Percentiles rank a stretch among this genome's conserved stretches.
These are phyloP conservation scores for Meganola albula DNA, from an alignment of 2,888 invertebrate genomes.

Conservation along the genomic window DNA sequence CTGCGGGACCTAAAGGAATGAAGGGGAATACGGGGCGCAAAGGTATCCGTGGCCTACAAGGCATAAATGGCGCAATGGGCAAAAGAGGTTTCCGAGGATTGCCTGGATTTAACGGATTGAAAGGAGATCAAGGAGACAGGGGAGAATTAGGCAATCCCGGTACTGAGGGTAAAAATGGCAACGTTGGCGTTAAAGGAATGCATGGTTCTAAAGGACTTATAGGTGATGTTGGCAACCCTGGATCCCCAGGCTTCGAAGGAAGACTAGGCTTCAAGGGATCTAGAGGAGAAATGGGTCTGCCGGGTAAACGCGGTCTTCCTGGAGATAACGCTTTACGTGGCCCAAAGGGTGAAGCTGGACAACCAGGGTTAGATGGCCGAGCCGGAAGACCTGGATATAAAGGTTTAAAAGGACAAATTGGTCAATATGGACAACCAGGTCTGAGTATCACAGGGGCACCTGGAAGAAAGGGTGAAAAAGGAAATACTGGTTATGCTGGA, in stretches of 20 bases:
- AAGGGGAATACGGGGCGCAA: conserved; percentile 75
- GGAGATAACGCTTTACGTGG: conserved; percentile 82
- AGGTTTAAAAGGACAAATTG: conserved; percentile 22
- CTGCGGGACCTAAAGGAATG: conserved; percentile 67
- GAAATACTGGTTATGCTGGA: conserved; percentile 76
- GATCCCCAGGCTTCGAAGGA: conserved; percentile 45
- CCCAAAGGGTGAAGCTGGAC: conserved; percentile 73
- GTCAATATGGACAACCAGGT: conserved; percentile 55
- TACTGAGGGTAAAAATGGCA: conserved; percentile 56
- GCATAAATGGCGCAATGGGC: conserved; percentile 58
- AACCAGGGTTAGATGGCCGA: conserved; percentile 63
- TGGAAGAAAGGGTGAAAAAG: conserved; percentile 74
- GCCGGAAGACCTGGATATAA: conserved; percentile 53
- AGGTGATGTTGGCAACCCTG: conserved; percentile 41
- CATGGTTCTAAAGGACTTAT: conserved; percentile 41
- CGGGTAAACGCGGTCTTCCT: conserved; percentile 74
- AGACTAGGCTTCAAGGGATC: conserved; percentile 59
- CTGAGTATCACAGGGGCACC: not conserved
- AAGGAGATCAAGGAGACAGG: conserved; percentile 79
- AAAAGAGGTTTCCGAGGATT: conserved; percentile 59
- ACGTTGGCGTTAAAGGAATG: conserved; percentile 33
- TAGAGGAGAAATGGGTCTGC: conserved; percentile 71
- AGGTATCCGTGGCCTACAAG: conserved; percentile 55
- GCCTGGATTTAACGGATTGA: conserved; percentile 49
- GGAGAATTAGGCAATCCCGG: conserved; percentile 87